phyloP scores from a whole-genome alignment of 1,140 invertebrate genomes.

The Drosophila oshimai region DNA sequence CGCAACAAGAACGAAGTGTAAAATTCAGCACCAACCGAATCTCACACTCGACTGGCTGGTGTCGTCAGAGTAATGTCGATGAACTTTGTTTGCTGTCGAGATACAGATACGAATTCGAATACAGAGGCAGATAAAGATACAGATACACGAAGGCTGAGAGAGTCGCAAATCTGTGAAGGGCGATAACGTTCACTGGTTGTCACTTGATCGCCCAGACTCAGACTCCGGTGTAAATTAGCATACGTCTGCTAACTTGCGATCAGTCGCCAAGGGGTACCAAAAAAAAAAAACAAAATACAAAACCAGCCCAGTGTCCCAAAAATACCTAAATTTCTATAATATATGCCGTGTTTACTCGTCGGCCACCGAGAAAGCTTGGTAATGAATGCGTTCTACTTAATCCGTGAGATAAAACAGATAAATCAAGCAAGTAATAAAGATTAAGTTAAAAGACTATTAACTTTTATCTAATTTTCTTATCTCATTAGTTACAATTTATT shows the following conservation, averaged over 20 bases:
- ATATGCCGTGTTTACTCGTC: constrained; percentile 17
- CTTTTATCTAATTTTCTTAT: too few species aligned
- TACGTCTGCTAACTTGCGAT: constrained; percentile 47
- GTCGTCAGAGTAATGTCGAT: constrained; percentile 55
- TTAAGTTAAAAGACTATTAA: too few species aligned
- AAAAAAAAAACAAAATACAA: not conserved
- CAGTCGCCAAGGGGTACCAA: not conserved
- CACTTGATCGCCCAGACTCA: constrained; percentile 28
- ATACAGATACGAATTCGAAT: constrained; percentile 6
- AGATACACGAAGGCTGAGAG: not conserved
- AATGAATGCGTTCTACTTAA: not conserved
- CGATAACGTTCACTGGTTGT: constrained; percentile 39
- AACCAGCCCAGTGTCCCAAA: constrained; percentile 3
- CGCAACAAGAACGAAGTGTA: constrained; percentile 34
- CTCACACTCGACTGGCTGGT: constrained; percentile 48
- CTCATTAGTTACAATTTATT: too few species aligned
- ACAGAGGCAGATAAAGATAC: constrained; percentile 7
- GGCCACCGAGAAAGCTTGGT: not conserved
- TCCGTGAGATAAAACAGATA: not conserved
- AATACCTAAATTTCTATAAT: constrained; percentile 28
- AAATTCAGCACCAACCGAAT: constrained; percentile 50
- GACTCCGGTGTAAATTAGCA: constrained; percentile 55
- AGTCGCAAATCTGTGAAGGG: constrained; percentile 11
- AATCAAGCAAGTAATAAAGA: not conserved
- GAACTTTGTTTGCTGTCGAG: constrained; percentile 46